Conservation (phyloP, 2,797 vertebrate genomes). For the Coilia nasus region DNA sequence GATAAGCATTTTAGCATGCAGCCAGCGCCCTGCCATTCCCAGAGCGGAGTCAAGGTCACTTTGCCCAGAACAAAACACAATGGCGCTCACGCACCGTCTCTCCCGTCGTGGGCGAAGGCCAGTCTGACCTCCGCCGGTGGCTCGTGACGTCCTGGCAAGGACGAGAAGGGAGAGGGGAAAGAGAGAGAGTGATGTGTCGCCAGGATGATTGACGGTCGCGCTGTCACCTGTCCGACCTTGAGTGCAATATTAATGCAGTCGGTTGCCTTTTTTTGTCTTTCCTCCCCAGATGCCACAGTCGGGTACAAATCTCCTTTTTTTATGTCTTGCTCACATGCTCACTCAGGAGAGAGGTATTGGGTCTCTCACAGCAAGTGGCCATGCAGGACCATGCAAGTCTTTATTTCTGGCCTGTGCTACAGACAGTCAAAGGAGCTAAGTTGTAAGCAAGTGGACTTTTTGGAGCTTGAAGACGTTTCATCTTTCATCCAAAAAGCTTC, state of each 20-base stretch:
- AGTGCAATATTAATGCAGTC: conserved; percentile 6
- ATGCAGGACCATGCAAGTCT: neutral
- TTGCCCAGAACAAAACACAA: conserved; percentile 25
- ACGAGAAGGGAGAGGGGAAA: neutral
- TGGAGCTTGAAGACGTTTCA: too few species aligned
- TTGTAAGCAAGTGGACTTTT: too few species aligned
- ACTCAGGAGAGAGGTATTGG: neutral
- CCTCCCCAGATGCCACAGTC: neutral
- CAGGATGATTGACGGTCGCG: conserved; percentile 5
- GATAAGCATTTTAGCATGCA: conserved; percentile 28
- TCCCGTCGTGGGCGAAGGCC: neutral
- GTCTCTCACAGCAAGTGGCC: neutral
- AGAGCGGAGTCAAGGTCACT: conserved; percentile 23
- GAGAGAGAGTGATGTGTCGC: neutral
- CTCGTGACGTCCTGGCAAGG: conserved; percentile 16
- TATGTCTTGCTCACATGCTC: neutral
- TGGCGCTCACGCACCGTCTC: neutral
- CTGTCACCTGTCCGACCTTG: conserved; percentile 20
- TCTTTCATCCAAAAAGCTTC: too few species aligned
- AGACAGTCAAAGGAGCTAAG: too few species aligned
- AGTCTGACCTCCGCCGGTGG: conserved; percentile 8
- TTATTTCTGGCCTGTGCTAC: neutral
- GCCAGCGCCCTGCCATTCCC: conserved; percentile 1
- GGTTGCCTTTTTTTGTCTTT: neutral
- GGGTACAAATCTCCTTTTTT: neutral